phyloP scores from a whole-genome alignment of 2,797 vertebrate species.

The Pipistrellus nathusii region DNA sequence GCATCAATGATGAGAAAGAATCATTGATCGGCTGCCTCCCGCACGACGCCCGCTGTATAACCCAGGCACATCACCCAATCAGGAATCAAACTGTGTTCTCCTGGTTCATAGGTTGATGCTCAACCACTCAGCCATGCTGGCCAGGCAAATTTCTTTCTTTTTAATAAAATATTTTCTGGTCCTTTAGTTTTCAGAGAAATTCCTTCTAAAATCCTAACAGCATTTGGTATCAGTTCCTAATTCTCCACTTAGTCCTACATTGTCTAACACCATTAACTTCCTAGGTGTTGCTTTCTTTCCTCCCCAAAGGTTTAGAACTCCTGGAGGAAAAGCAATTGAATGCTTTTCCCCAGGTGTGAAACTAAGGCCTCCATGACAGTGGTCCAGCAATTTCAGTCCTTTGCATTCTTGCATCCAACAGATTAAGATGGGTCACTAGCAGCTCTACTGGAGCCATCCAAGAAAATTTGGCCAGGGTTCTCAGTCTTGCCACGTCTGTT shows the following conservation, averaged over 20 bases:
- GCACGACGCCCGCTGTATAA: background rate
- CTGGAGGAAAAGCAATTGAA: background rate
- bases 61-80: background rate
- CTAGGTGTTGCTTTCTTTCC: background rate
- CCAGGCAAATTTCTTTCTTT: background rate
- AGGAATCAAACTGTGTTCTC: background rate
- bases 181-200: background rate
- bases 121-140: background rate
- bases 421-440: background rate
- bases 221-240: background rate
- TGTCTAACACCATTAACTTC: background rate
- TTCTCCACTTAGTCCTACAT: background rate
- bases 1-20: too few species aligned
- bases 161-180: background rate
- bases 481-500: constrained; percentile 95
- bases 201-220: background rate
- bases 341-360: background rate
- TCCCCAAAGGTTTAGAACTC: background rate
- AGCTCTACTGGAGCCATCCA: constrained; percentile 40
- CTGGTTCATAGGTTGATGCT: background rate
- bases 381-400: background rate
- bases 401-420: background rate
- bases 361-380: background rate
- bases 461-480: constrained; percentile 96
- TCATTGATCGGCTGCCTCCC: background rate